A percentile compares a stretch with the other conserved stretches of the same genome.
Evolutionary conservation across 2,113 vertebrate genomes (phyloP).

Genomic region (Bubo blakistoni): DNA sequence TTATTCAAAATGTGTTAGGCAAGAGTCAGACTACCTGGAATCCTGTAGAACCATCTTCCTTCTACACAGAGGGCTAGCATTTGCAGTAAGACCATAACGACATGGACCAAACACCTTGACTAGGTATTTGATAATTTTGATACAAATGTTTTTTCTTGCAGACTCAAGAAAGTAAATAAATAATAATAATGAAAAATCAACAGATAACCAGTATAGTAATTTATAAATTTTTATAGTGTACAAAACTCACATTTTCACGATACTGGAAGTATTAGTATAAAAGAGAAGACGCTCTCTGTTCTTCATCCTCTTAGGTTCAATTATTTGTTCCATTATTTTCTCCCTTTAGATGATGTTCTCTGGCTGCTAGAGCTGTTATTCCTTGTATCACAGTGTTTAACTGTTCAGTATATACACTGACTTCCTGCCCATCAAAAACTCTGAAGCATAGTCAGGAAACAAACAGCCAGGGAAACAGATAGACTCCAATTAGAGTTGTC

Average conservation of each 20-base stretch:
- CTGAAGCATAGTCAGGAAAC: neutral
- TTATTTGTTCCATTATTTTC: neutral
- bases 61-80: neutral
- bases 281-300: neutral
- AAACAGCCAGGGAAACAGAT: neutral
- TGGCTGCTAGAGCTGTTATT: neutral
- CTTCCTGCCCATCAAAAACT: neutral
- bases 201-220: neutral
- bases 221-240: neutral
- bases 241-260: neutral
- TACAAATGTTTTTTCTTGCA: neutral
- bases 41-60: neutral
- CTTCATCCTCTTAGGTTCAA: neutral
- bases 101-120: neutral
- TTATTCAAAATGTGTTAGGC: neutral
- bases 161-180: neutral
- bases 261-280: neutral
- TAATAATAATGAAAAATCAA: neutral
- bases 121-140: neutral
- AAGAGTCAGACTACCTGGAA: neutral
- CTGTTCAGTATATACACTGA: neutral
- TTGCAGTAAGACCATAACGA: neutral
- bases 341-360: neutral
- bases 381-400: neutral
- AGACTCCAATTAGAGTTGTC: neutral